A percentile compares a stretch with the other conserved stretches of the same genome.
These are phyloP conservation scores for Apotomis turbidana DNA, from an alignment of 2,888 invertebrate species.

Conservation along the genomic window DNA sequence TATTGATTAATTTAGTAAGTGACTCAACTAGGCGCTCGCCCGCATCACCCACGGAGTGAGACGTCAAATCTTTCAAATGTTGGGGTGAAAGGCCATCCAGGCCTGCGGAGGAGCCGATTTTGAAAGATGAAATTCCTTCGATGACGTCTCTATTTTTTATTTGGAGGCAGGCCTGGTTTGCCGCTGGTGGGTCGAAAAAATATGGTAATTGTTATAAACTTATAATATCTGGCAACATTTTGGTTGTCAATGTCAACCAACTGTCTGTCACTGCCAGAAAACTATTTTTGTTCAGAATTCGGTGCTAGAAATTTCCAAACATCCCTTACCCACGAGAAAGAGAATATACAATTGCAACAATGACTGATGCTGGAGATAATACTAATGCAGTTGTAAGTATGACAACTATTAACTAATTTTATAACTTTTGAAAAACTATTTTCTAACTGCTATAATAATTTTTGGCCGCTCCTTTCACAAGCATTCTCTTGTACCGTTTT, in stretches of 20 bases:
- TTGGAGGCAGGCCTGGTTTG: too few relatives aligned
- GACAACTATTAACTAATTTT: not conserved
- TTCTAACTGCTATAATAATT: not conserved
- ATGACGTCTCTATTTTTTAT: too few relatives aligned
- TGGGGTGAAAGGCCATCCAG: too few relatives aligned
- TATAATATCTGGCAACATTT: slow-evolving; percentile 21
- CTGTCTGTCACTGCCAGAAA: slow-evolving; percentile 25
- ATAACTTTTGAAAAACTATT: too few relatives aligned
- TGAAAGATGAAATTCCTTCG: too few relatives aligned
- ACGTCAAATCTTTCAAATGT: too few relatives aligned
- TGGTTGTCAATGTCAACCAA: slow-evolving; percentile 20
- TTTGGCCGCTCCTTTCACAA: not conserved
- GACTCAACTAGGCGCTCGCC: too few relatives aligned
- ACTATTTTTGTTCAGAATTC: slow-evolving; percentile 29
- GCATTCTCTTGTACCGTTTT: slow-evolving; percentile 20
- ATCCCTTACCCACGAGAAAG: not conserved
- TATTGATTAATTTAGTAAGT: too few relatives aligned
- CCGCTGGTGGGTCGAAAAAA: too few relatives aligned
- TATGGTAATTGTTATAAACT: too few relatives aligned
- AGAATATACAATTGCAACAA: slow-evolving; percentile 3
- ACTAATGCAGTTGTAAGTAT: slow-evolving; percentile 20
- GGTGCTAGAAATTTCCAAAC: slow-evolving; percentile 37
- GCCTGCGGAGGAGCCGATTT: too few relatives aligned
- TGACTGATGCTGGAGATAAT: slow-evolving; percentile 23
- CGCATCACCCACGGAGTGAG: too few relatives aligned